Evolutionary conservation across 64 coral and sea anemone genomes (phyloP).

Genomic region (Platygyra sinensis): DNA sequence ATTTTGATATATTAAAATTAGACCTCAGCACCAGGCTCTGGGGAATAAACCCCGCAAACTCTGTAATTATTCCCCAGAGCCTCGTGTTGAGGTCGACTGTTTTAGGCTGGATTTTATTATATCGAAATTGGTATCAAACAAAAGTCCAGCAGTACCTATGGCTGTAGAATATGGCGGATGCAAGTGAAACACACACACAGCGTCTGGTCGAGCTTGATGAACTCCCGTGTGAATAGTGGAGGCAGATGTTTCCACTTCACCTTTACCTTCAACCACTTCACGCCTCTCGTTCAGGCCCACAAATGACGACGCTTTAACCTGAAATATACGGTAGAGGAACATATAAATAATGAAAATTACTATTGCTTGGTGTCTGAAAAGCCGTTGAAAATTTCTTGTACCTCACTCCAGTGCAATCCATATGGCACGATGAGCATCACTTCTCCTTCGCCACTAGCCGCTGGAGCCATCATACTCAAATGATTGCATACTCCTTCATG

Average conservation of each 20-base stretch:
- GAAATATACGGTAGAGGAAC: neutral
- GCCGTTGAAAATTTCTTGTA: neutral
- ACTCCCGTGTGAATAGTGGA: conserved; percentile 71
- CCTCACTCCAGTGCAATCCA: conserved; percentile 90
- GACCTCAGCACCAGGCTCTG: no score
- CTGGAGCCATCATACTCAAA: conserved; percentile 84
- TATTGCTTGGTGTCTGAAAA: no score
- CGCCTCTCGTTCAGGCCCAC: conserved; percentile 63
- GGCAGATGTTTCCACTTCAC: conserved; percentile 54
- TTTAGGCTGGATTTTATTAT: no score
- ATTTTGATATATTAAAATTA: no score
- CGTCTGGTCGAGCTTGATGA: conserved; percentile 64
- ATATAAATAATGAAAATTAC: neutral
- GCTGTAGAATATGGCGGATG: conserved; percentile 86
- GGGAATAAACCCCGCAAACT: no score
- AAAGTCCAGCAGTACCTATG: conserved; percentile 47
- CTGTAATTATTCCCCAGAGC: no score
- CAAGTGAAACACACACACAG: conserved; percentile 75
- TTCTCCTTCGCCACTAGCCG: conserved; percentile 51
- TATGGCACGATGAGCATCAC: conserved; percentile 76
- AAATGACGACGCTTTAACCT: conserved; percentile 71
- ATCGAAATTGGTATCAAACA: no score
- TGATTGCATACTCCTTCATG: conserved; percentile 91
- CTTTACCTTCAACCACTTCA: conserved; percentile 58
- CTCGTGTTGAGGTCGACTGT: no score